Base-by-base conservation (phyloP, 2,797 vertebrate species). In the Tinamus major region DNA sequence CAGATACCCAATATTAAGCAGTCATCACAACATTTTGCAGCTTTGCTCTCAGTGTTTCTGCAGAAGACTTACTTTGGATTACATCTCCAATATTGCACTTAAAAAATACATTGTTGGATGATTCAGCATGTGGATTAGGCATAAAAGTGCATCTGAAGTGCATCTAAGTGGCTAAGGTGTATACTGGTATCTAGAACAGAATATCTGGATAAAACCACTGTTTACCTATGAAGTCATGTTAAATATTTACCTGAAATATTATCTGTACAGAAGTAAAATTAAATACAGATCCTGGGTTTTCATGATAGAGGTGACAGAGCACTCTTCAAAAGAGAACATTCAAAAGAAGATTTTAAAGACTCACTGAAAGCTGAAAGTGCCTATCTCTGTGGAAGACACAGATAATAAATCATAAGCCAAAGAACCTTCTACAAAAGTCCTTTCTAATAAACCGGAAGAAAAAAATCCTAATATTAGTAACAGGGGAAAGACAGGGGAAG, bases 281-380 rank as follows among this genome's bases (percentile, higher is more conserved):
- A 90, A 95, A 93, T 92, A 95, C 49, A 96, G 88, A 96, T 92
- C 85, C 92, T 80, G 84, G 42, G 35, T n/a, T 86, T 83, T 77
- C 56, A 27, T 46, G 71, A 78, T 79, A 59, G 55, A 58, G 69
- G 33, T 79, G 55, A 68, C 29, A 76, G 82, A 93, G 84, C 82
- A 93, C 79, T 96, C 93, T 93, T 89, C 92, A 94, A 85, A 77
- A 97, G 87, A 96, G 92, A 95, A 24, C 64, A 74, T 94, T 95
- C 89, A 75, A 81, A 89, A 75, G 18, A 67, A 63, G 49, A 7
- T 41, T 89, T 75, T 23, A 4, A 69, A 74, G 68, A 7, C 33
- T 61, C n/a, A 33, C 26, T 75, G 69, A 77, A 33, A 81, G 16
- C 18, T 71, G 6, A 33, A 72, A 82, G 26, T 41, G 56, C 3